Conservation (phyloP, 2,888 invertebrate species). For the Hirudinaria manillensis region DNA sequence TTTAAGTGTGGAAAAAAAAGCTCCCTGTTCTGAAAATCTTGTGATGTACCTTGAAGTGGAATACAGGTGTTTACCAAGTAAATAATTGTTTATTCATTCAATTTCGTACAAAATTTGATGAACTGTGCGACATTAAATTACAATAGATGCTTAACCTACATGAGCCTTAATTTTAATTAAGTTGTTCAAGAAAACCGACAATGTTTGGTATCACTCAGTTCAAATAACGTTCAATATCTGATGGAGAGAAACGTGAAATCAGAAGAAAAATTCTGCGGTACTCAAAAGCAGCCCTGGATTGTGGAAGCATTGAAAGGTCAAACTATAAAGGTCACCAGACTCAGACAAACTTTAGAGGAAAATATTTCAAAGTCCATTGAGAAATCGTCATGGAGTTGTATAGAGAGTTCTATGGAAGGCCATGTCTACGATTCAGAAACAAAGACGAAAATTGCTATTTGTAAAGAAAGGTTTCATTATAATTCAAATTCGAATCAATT, state of each 20-base stretch:
- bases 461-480: neutral
- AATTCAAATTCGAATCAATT: neutral
- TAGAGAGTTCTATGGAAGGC: neutral
- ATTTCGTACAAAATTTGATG: neutral
- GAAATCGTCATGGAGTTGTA: neutral
- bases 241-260: neutral
- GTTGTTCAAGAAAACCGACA: constrained; percentile 15
- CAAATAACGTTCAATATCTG: neutral
- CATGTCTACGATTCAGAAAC: neutral
- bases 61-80: constrained; percentile 1
- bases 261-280: constrained; percentile 3
- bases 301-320: constrained; percentile 22
- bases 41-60: neutral
- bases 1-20: neutral
- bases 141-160: no score
- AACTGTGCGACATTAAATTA: neutral
- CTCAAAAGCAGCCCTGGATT: constrained; percentile 16
- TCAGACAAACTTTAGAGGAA: neutral
- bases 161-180: neutral
- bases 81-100: neutral
- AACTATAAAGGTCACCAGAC: constrained; percentile 3
- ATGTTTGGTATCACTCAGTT: neutral
- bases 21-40: neutral
- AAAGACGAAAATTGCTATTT: neutral
- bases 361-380: neutral